Conservation (phyloP, 2,797 vertebrate genomes). For the Arnoldichthys spilopterus region DNA sequence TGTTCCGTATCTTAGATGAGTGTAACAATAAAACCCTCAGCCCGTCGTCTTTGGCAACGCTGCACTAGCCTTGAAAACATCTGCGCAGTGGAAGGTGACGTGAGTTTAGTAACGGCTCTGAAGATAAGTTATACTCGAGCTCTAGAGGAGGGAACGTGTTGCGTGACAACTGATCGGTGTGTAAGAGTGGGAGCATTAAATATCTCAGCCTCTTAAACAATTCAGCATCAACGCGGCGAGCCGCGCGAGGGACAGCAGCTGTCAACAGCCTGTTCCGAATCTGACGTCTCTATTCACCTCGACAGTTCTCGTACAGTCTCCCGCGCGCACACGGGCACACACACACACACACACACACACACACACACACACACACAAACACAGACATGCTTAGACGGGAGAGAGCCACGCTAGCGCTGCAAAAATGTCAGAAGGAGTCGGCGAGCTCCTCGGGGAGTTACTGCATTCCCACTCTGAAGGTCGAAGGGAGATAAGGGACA, state of each 20-base stretch:
- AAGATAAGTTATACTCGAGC: not conserved
- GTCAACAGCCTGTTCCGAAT: conserved; percentile 3
- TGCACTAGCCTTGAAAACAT: conserved; percentile 38
- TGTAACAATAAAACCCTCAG: not conserved
- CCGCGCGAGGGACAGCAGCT: conserved; percentile 4
- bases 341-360: not conserved
- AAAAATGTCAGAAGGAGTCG: conserved; percentile 1
- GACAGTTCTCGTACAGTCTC: not conserved
- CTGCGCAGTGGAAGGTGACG: conserved; percentile 24
- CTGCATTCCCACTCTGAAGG: conserved; percentile 37
- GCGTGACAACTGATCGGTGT: not conserved
- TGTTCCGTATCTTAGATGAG: not conserved
- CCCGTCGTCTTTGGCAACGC: not conserved
- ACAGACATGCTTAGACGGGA: not conserved
- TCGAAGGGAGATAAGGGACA: conserved; percentile 30
- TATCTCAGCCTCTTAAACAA: conserved; percentile 7
- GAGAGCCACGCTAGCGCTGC: not conserved
- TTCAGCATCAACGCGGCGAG: not conserved
- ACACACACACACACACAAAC: not conserved
- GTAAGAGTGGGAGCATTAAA: not conserved
- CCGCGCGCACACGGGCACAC: not conserved
- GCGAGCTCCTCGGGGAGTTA: conserved; percentile 23
- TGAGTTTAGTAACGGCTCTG: not conserved
- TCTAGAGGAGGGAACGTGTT: not conserved
- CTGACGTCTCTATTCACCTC: not conserved